These are phyloP conservation scores for Motacilla alba DNA, from an alignment of 2,113 vertebrate species.

Conservation along the genomic window DNA sequence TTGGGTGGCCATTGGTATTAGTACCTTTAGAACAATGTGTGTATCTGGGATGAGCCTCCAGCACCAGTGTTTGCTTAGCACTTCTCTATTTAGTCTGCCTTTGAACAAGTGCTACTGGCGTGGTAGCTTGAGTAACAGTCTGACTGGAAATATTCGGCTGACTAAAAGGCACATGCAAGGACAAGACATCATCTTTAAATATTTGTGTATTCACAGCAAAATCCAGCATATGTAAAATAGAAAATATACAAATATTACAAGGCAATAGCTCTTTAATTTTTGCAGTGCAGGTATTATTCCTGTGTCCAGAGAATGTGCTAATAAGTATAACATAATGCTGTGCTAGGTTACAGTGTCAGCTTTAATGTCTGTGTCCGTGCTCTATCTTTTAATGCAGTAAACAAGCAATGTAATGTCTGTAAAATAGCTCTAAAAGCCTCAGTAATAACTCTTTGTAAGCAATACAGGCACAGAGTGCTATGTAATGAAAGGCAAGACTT, in stretches of 20 bases:
- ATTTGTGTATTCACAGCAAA: constrained; percentile 38
- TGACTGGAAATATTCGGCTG: neutral
- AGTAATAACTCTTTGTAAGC: neutral
- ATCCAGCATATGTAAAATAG: constrained; percentile 24
- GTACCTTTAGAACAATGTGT: neutral
- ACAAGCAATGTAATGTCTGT: neutral
- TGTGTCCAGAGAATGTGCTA: neutral
- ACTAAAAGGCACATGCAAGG: neutral
- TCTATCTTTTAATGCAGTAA: neutral
- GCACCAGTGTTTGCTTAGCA: neutral
- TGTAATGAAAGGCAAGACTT: neutral
- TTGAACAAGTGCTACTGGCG: neutral
- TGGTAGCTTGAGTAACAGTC: neutral
- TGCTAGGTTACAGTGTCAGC: constrained; percentile 15
- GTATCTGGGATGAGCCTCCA: neutral
- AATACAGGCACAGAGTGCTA: neutral
- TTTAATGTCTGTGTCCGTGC: neutral
- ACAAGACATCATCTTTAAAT: constrained; percentile 54
- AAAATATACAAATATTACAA: constrained; percentile 66
- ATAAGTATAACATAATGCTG: neutral
- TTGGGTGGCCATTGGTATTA: neutral
- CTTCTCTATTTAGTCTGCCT: neutral
- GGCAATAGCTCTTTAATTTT: neutral
- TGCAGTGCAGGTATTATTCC: neutral
- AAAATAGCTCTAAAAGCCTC: neutral